Evolutionary conservation across 2,888 invertebrate species (phyloP), one percentile per base, ranked within the genome.

Genomic region (Oxystoma pomonae): DNA sequence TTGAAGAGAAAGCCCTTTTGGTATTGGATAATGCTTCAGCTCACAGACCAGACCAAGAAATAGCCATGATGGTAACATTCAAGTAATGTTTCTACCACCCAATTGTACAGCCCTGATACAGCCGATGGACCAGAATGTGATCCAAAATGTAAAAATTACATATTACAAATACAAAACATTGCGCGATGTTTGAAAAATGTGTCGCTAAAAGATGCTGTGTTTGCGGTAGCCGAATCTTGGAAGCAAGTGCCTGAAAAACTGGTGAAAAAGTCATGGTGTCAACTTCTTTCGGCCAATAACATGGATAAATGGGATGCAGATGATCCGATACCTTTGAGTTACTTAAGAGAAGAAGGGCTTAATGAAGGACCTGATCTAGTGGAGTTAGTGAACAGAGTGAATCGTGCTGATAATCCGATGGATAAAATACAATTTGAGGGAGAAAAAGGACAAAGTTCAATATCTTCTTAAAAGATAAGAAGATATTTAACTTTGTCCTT

Each of bases 71-170:
- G 49, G 22, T 52, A 21, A 57, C 20, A 53, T 57, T 12, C 16
- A 16, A 22, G 58, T 65, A 21, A 35, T 35, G 35, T 35, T 35
- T 35, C 52, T 63, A 22, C 58, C 60, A 20, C 63, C 62, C 20
- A n/a, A n/a, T n/a, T n/a, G n/a, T n/a, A n/a, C n/a, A n/a, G n/a
- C n/a, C n/a, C 52, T 65, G 16, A 53, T 65, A 21, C 62, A 65
- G 52, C 63, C 63, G 20, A 65, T 65, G 63, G 58, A 65, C 49
- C 65, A 65, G 53, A 59, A 59, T 57, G 50, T 65, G 16, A 65
- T 65, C 22, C 59, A 62, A 59, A 62, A 55, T 21, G 58, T 62
- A 22, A 62, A 62, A 59, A 17, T 64, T 18, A 17, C 20, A 16
- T 64, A 61, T 57, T 12, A 58, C 3, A 63, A 60, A 56, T 49